Evolutionary conservation across 2,113 vertebrate genomes (phyloP), one percentile per base, ranked within the genome.

Genomic region (Piaya cayana): DNA sequence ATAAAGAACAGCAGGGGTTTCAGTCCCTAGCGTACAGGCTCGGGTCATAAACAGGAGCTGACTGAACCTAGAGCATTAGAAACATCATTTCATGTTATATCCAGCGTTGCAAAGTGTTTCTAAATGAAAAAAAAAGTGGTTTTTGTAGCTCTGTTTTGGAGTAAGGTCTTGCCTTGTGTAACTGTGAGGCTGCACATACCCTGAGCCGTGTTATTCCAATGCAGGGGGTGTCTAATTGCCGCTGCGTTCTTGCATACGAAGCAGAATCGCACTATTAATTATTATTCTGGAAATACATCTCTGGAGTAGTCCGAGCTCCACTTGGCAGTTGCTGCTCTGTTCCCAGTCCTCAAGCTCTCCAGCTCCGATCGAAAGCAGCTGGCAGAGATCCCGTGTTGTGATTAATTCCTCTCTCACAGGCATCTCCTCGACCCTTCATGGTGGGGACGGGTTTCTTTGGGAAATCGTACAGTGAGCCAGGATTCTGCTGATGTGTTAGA

Each of bases 191-290:
- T 69, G 53, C 47, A 39, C 13, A 3, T 22, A 45, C 47, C 15
- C 1, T 1, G 26, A 10, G 49, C 49, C 52, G 52, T 23, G 2
- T 71, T 42, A 42, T 30, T 68, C 37, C 63, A 22, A 74, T 36
- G 63, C 86, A 70, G 86, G 34, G 23, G n/a, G 30, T 80, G 71
- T 72, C 60, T 63, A 86, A 68, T 63, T 67, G 13, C 58, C 4
- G 34, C 49, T 71, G 65, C 36, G 0, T 45, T 94, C 93, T 55
- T 94, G 92, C 83, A 63, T 53, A 60, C 75, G 81, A 69, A 67
- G 91, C 81, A 87, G 69, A 91, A 79, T 47, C 53, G 75, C 58
- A 45, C 92, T 94, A 70, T 94, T 95, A 96, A 96, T 97, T 95
- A 69, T 87, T 53, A 90, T 93, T 95, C 93, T 86, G 90, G 82